These are phyloP conservation scores for Sebastes schlegelii DNA, from an alignment of 2,113 vertebrate species.

Conservation along the genomic window DNA sequence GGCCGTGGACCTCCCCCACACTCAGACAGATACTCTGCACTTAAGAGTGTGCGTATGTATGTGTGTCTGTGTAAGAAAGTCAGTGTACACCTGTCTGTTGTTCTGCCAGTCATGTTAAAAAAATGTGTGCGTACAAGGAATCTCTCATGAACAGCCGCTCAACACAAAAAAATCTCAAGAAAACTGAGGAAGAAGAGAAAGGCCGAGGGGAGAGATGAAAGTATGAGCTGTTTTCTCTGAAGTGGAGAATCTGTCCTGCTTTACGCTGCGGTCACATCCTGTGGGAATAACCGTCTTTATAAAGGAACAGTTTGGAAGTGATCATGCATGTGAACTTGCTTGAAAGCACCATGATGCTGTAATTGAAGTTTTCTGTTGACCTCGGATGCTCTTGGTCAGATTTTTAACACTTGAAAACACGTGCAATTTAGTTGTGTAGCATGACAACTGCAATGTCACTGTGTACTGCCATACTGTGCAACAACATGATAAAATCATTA, in stretches of 20 bases:
- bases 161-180: conserved; percentile 20
- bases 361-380: conserved; percentile 39
- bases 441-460: background rate
- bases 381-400: conserved; percentile 20
- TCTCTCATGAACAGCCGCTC: conserved; percentile 9
- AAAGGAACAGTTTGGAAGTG: conserved; percentile 35
- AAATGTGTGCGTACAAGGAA: conserved; percentile 23
- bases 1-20: conserved; percentile 68
- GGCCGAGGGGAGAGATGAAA: conserved; percentile 16
- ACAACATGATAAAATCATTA: background rate
- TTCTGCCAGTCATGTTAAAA: conserved; percentile 5
- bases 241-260: conserved; percentile 36
- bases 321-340: conserved; percentile 26
- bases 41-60: conserved; percentile 23
- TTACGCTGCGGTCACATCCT: conserved; percentile 47
- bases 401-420: background rate
- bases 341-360: conserved; percentile 18
- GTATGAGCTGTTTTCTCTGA: conserved; percentile 5
- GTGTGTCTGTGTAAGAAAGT: conserved; percentile 6
- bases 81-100: conserved; percentile 50
- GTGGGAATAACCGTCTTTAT: conserved; percentile 19
- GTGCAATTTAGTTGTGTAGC: background rate
- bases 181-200: conserved; percentile 7
- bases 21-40: conserved; percentile 57
- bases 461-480: background rate